phyloP scores from a whole-genome alignment of 2,888 invertebrate genomes.

The Nemoura dubitans region DNA sequence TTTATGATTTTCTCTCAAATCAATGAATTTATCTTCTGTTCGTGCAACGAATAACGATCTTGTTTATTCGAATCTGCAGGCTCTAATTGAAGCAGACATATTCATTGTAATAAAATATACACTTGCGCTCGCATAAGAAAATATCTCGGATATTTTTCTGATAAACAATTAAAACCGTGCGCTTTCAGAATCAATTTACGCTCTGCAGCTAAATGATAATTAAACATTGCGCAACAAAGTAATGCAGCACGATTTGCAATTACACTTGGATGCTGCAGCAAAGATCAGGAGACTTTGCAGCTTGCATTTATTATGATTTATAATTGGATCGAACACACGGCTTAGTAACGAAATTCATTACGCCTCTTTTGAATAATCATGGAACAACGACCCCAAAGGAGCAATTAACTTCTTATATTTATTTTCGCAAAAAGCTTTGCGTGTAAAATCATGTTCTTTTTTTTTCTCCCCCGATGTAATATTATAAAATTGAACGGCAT shows the following conservation, averaged over 20 bases:
- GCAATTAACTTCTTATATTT: constrained; percentile 19
- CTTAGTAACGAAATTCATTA: background rate
- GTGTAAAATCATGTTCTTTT: background rate
- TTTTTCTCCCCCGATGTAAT: background rate
- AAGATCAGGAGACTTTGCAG: background rate
- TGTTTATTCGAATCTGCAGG: too few species aligned
- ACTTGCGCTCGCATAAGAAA: background rate
- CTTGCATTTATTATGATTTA: constrained; percentile 30
- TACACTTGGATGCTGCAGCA: background rate
- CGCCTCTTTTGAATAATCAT: constrained; percentile 31
- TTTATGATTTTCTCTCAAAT: too few species aligned
- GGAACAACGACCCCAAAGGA: constrained; percentile 1
- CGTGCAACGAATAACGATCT: too few species aligned
- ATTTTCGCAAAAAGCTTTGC: constrained; percentile 1
- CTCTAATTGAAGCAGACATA: too few species aligned
- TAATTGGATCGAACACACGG: background rate
- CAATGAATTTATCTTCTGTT: too few species aligned
- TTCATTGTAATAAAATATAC: too few species aligned
- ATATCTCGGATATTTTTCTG: background rate
- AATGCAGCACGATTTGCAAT: constrained; percentile 20
- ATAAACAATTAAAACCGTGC: background rate
- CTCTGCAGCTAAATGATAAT: constrained; percentile 12
- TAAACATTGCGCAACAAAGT: constrained; percentile 21
- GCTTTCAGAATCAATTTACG: background rate
- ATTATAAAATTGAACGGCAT: constrained; percentile 23